Base-by-base conservation (phyloP, 2,888 invertebrate genomes). In the Phlogophora meticulosa region DNA sequence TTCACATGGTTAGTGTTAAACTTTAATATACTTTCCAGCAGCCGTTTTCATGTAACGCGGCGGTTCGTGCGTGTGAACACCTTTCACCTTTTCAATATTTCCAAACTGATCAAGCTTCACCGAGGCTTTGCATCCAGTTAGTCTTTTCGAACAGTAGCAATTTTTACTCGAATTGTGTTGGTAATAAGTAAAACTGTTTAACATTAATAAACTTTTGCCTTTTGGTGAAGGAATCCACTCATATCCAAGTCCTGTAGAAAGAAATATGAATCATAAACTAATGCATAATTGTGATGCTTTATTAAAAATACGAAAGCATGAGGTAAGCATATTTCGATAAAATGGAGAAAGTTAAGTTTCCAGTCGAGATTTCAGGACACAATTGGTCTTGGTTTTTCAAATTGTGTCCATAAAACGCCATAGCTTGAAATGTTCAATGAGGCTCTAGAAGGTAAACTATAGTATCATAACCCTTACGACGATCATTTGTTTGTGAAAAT, bases 91-190 rank as follows among this genome's bases (percentile, higher is more conserved):
- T 20, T 40, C 40, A 0, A 69, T 17, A 3, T 57, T 69, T 20
- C 70, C 66, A 1, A 0, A 10, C 17, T 40, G 17, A 24, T 56
- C 22, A n/a, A 66, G 69, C 46, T 46, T 66, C n/a, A 69, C 70
- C 10, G 40, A 40, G n/a, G 70, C 70, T 40, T 69, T 58, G n/a
- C 65, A 66, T 11, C 66, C 66, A 24, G 69, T 34, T 10, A 40
- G 40, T 69, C 17, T 34, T 17, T 34, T 34, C 10, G 70, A 66
- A 40, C 66, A 66, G 34, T 57, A 46, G 34, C 24, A 66, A 11
- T 11, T 24, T 3, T 38, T 58, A 24, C n/a, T 28, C 3, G 32
- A 22, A 42, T 13, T n/a, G 2, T 59, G 15, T 36, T 58, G 70
- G 11, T 42, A 42, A 49, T 59, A 67, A 7, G 70, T 67, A 15